These are phyloP conservation scores for Chlorocebus sabaeus DNA, from an alignment of 2,113 vertebrate genomes.

Conservation along the genomic window DNA sequence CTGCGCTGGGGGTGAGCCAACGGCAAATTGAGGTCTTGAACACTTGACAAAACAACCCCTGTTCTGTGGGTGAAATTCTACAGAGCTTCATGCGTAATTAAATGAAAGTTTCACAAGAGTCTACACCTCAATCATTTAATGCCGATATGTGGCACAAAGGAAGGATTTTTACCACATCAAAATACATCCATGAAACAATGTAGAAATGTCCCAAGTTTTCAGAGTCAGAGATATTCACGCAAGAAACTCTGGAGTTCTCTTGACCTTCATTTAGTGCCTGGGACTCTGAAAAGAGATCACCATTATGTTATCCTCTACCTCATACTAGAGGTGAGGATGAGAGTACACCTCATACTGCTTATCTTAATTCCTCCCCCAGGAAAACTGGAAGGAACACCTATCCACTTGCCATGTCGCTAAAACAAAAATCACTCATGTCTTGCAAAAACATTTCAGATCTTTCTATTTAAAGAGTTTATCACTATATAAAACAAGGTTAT, in stretches of 20 bases:
- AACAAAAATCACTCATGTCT: not conserved
- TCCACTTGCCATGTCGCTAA: not conserved
- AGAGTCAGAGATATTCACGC: not conserved
- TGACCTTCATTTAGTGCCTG: not conserved
- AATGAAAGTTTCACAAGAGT: slow-evolving; percentile 79
- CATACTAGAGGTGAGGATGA: not conserved
- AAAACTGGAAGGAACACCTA: not conserved
- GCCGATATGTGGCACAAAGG: not conserved
- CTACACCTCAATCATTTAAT: slow-evolving; percentile 59
- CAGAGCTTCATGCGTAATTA: slow-evolving; percentile 81
- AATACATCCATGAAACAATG: slow-evolving; percentile 21
- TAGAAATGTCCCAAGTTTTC: not conserved
- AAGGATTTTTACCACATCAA: slow-evolving; percentile 6
- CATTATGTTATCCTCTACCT: not conserved
- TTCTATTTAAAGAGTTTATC: not conserved
- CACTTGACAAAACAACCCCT: slow-evolving; percentile 82
- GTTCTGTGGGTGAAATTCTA: slow-evolving; percentile 79
- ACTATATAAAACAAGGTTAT: not conserved
- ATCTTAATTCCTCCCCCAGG: not conserved
- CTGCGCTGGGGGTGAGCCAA: slow-evolving; percentile 89
- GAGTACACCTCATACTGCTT: not conserved
- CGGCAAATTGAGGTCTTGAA: slow-evolving; percentile 86
- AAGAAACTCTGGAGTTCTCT: not conserved
- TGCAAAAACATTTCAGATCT: not conserved
- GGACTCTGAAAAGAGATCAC: not conserved